Percentiles rank a stretch among this genome's conserved stretches.
These are phyloP conservation scores for Platichthys stellatus DNA, from an alignment of 2,113 vertebrate species.

Conservation along the genomic window DNA sequence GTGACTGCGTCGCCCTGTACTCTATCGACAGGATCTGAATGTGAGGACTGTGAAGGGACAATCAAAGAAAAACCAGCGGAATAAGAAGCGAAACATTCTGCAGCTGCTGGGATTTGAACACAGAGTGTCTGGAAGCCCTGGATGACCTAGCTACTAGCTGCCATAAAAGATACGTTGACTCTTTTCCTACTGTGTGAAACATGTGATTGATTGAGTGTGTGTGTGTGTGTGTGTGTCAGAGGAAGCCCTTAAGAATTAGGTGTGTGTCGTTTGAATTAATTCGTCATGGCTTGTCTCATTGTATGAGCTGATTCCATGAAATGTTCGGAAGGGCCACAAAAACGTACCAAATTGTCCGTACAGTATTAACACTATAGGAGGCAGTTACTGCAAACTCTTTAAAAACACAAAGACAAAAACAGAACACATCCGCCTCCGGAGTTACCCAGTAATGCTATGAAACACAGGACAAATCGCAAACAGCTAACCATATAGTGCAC, in stretches of 20 bases:
- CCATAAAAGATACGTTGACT: constrained; percentile 76
- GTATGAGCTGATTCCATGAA: constrained; percentile 61
- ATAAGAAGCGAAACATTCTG: constrained; percentile 70
- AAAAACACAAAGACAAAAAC: constrained; percentile 45
- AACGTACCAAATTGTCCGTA: constrained; percentile 41
- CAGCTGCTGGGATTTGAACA: constrained; percentile 80
- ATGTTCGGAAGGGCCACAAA: constrained; percentile 45
- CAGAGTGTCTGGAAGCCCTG: constrained; percentile 84
- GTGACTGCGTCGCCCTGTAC: constrained; percentile 14
- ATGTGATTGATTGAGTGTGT: constrained; percentile 68
- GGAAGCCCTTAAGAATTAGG: constrained; percentile 82
- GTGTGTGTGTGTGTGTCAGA: constrained; percentile 72
- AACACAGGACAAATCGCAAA: constrained; percentile 56
- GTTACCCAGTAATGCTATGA: constrained; percentile 48
- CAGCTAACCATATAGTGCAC: constrained; percentile 57
- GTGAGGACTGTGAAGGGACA: constrained; percentile 41
- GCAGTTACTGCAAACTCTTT: constrained; percentile 68
- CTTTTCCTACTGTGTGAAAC: constrained; percentile 68
- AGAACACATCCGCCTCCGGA: constrained; percentile 44
- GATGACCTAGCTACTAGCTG: constrained; percentile 85
- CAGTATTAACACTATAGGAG: constrained; percentile 64
- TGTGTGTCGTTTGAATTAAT: constrained; percentile 50
- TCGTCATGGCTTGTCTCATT: constrained; percentile 79
- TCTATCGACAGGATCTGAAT: constrained; percentile 20
- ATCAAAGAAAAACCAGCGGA: constrained; percentile 8